phyloP scores from a whole-genome alignment of 2,888 invertebrate species.

The Melanophora roralis region DNA sequence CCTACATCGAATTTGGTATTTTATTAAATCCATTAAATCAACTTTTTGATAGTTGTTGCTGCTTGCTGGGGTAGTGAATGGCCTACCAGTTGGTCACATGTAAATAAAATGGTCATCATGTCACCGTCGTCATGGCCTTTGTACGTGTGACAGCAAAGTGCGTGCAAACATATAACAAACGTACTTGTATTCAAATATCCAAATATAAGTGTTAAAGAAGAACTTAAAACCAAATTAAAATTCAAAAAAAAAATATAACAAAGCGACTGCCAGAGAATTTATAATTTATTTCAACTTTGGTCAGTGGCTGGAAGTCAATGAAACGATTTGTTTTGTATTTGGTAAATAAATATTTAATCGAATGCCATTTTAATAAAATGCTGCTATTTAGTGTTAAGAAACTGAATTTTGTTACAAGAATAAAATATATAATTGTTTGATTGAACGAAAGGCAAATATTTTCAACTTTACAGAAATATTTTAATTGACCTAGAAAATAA shows the following conservation, averaged over 20 bases:
- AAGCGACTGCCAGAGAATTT: not conserved
- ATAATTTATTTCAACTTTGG: not conserved
- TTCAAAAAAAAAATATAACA: not conserved
- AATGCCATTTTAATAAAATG: not conserved
- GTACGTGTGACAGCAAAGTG: constrained; percentile 5
- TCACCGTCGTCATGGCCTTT: constrained; percentile 25
- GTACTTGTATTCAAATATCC: not conserved
- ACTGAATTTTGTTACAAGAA: not conserved
- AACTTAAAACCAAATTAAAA: not conserved
- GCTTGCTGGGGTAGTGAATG: not conserved
- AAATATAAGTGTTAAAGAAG: constrained; percentile 14
- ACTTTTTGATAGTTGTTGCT: not conserved
- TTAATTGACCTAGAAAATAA: not conserved
- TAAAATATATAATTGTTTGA: no score
- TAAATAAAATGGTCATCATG: constrained; percentile 46
- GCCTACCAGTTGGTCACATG: not conserved
- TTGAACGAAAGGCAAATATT: not conserved
- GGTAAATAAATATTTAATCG: constrained; percentile 4
- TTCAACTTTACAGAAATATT: not conserved
- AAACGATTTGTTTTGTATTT: constrained; percentile 4
- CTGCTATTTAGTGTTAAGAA: not conserved
- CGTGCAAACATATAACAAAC: not conserved
- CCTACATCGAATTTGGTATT: not conserved
- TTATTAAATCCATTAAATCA: not conserved
- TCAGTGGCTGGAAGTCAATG: constrained; percentile 23